Evolutionary conservation across 1,140 invertebrate species (phyloP), one percentile per base, ranked within the genome.

Genomic region (Tetragnatha versicolor): DNA sequence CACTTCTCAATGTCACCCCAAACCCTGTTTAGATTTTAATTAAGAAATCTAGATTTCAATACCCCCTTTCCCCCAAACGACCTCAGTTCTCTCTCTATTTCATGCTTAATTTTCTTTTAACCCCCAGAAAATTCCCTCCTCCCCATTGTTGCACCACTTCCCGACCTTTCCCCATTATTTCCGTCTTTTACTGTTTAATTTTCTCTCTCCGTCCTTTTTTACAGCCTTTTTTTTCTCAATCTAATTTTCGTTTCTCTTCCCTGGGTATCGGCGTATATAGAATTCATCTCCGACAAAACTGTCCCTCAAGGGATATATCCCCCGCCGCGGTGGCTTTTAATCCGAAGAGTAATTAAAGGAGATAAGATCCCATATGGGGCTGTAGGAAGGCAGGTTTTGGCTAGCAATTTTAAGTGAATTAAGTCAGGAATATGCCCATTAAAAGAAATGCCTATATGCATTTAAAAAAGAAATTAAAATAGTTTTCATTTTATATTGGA

Each of bases 11-110:
- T n/a, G n/a, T n/a, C n/a, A 53, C 27, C 47, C 2, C 9, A 45
- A 27, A 51, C 45, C 49, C 47, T 70, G 55, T 70, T 70, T 70
- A 70, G 66, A 70, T 70, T 70, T 70, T 70, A 70, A 70, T 70
- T 70, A 70, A 70, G 42, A 70, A 35, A 5, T 33, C 20, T 25
- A 22, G 49, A 70, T 49, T 70, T 47, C 66, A 35, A 70, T 70
- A 70, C 39, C 29, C 17, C 22, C 7, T 9, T n/a, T 66, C 5
- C 33, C 45, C 45, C 31, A 27, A 25, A 27, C 58, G 22, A 6
- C n/a, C 17, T 14, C 20, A 22, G 10, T 20, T 33, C 17, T 69
- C 27, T 27, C 27, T 68, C 49, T 49, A 31, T 60, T 33, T 31
- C 2, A 39, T 42, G 14, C 25, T 69, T 35, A 51, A 47, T 69